Percentiles rank a stretch among this genome's conserved stretches.
Conservation (phyloP, 2,113 vertebrate species). For the Taurulus bubalis region DNA sequence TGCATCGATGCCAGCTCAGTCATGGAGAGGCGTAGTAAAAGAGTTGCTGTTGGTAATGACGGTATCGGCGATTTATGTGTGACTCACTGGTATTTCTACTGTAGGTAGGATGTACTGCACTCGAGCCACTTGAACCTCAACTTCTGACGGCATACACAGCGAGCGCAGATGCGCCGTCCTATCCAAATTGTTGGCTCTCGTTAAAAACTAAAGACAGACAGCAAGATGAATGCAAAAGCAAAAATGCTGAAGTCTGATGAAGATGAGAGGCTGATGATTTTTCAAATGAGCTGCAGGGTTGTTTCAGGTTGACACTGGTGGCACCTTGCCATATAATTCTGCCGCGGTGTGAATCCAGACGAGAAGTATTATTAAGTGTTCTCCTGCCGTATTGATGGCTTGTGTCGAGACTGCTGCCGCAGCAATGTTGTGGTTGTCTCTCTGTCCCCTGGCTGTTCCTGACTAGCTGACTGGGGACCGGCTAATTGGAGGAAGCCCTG, state of each 20-base stretch:
- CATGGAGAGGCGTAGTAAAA: constrained; percentile 4
- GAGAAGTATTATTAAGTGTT: constrained; percentile 67
- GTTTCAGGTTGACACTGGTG: constrained; percentile 54
- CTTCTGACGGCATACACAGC: constrained; percentile 5
- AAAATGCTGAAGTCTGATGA: constrained; percentile 44
- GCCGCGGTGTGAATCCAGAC: constrained; percentile 41
- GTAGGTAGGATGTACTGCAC: constrained; percentile 57
- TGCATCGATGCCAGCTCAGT: background rate
- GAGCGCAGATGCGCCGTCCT: background rate
- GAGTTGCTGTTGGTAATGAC: constrained; percentile 34
- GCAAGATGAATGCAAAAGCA: constrained; percentile 18
- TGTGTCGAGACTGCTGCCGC: constrained; percentile 59
- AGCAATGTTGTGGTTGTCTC: constrained; percentile 66
- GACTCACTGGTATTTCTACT: constrained; percentile 59
- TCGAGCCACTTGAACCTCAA: constrained; percentile 41
- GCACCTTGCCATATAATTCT: constrained; percentile 51
- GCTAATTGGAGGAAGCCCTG: constrained; percentile 83
- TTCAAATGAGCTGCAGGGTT: constrained; percentile 39
- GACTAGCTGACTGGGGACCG: constrained; percentile 72
- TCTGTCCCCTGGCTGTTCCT: constrained; percentile 76
- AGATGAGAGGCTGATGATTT: constrained; percentile 22
- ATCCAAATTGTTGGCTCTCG: constrained; percentile 36
- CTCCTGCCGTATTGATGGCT: constrained; percentile 67
- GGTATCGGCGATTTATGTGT: constrained; percentile 22
- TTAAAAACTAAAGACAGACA: constrained; percentile 51